Percentiles rank a stretch among this genome's conserved stretches.
Conservation (phyloP, 1,140 invertebrate genomes). For the Spodoptera frugiperda region DNA sequence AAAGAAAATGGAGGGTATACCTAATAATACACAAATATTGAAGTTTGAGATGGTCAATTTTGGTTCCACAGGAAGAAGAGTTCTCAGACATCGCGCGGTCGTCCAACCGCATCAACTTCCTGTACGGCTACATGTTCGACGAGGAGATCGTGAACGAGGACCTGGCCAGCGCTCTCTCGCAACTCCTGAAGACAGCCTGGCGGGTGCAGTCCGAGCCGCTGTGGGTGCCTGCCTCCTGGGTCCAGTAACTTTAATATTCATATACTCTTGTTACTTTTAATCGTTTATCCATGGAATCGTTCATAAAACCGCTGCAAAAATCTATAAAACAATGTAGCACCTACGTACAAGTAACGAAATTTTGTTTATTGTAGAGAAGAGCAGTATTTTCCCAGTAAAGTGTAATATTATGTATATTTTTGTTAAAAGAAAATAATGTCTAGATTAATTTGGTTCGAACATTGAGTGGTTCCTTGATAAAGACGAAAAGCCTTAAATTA, state of each 20-base stretch:
- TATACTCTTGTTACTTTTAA: too few species aligned
- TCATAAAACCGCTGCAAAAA: not conserved
- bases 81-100: slow-evolving; percentile 96
- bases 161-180: slow-evolving; percentile 94
- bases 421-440: slow-evolving; percentile 9
- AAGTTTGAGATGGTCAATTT: not conserved
- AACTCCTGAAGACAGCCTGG: slow-evolving; percentile 93
- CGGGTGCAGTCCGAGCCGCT: slow-evolving; percentile 96
- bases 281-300: too few species aligned
- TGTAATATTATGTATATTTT: slow-evolving; percentile 9
- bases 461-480: slow-evolving; percentile 29
- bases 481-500: slow-evolving; percentile 16
- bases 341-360: slow-evolving; percentile 19
- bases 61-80: slow-evolving; percentile 94
- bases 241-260: slow-evolving; percentile 88
- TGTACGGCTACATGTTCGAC: slow-evolving; percentile 98
- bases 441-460: slow-evolving; percentile 18
- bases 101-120: slow-evolving; percentile 95
- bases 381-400: slow-evolving; percentile 24
- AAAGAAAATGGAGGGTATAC: too few species aligned
- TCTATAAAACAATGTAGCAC: not conserved
- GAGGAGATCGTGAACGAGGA: slow-evolving; percentile 97
- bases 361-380: not conserved
- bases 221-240: slow-evolving; percentile 98
- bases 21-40: too few species aligned